These are phyloP conservation scores for Chloroceryle aenea DNA, from an alignment of 2,113 vertebrate species.

Conservation along the genomic window DNA sequence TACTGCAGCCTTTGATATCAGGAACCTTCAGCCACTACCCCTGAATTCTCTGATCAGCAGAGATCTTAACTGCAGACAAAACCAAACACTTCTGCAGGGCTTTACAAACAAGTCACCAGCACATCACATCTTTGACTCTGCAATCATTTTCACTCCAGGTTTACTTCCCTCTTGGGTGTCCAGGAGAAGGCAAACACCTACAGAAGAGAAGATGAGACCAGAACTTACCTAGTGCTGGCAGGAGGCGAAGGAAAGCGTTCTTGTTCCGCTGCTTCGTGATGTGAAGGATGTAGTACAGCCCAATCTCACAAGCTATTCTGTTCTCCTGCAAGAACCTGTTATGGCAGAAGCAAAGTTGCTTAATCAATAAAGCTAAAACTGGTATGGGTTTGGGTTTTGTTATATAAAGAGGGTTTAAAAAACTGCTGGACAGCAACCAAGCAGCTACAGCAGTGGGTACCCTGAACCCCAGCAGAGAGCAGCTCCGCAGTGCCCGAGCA, in stretches of 20 bases:
- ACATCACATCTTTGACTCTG: neutral
- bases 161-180: neutral
- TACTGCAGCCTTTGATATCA: neutral
- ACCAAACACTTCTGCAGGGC: neutral
- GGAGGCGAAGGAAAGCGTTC: slow-evolving; percentile 90
- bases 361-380: neutral
- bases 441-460: neutral
- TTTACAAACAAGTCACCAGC: neutral
- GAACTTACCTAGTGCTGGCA: slow-evolving; percentile 88
- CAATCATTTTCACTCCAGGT: neutral
- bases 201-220: neutral
- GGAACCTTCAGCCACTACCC: neutral
- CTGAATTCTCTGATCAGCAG: neutral
- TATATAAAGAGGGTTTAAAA: neutral
- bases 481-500: neutral
- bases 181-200: neutral
- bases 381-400: neutral
- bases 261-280: slow-evolving; percentile 95
- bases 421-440: neutral
- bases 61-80: neutral
- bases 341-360: neutral
- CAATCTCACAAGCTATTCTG: slow-evolving; percentile 94
- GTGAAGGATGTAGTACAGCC: slow-evolving; percentile 94
- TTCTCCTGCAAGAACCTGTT: slow-evolving; percentile 92
- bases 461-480: neutral